A percentile compares a stretch with the other conserved stretches of the same genome.
phyloP scores from a whole-genome alignment of 2,113 vertebrate genomes.

The Neodontobutis hainanensis region DNA sequence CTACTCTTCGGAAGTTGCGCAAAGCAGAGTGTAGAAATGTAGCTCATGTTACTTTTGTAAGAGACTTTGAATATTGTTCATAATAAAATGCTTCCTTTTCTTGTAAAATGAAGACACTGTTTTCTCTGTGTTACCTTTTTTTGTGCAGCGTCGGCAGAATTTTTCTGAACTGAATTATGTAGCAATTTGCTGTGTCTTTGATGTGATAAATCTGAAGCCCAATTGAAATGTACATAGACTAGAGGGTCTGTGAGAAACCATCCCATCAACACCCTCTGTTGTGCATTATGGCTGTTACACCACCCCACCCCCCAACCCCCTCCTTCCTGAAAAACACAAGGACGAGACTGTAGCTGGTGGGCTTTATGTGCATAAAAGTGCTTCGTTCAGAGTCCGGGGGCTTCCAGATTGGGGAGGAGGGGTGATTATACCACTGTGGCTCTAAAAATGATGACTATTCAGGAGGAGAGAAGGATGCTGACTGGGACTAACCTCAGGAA shows the following conservation, averaged over 20 bases:
- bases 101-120: conserved; percentile 72
- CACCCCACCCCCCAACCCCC: conserved; percentile 2
- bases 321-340: conserved; percentile 51
- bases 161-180: conserved; percentile 79
- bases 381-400: conserved; percentile 75
- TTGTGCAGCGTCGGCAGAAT: conserved; percentile 80
- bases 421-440: conserved; percentile 76
- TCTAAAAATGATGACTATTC: conserved; percentile 78
- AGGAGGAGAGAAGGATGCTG: conserved; percentile 76
- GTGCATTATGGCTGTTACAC: conserved; percentile 13
- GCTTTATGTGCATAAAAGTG: conserved; percentile 75
- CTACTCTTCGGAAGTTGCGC: not conserved
- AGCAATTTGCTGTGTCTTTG: conserved; percentile 80
- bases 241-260: conserved; percentile 65
- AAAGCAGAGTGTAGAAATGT: conserved; percentile 42
- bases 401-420: conserved; percentile 60
- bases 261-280: conserved; percentile 55
- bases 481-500: conserved; percentile 74
- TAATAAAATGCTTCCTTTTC: conserved; percentile 77
- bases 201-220: conserved; percentile 75
- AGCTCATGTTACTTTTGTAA: conserved; percentile 75
- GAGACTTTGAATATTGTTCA: conserved; percentile 75
- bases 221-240: conserved; percentile 74
- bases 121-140: conserved; percentile 33
- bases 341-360: conserved; percentile 69